Conservation (phyloP, 2,113 vertebrate genomes). For the Morone saxatilis region DNA sequence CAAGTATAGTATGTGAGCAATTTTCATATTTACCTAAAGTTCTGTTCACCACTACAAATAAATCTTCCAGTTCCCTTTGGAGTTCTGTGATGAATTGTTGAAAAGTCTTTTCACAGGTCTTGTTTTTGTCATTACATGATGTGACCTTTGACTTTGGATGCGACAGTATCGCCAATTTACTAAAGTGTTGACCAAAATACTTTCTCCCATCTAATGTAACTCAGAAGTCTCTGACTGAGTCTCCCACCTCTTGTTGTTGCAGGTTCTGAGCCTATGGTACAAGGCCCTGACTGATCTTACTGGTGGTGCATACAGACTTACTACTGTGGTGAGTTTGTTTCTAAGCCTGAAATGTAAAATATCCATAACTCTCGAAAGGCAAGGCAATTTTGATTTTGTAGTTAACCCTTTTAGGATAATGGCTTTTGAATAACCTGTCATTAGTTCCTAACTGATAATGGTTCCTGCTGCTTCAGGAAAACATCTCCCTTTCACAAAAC, state of each 20-base stretch:
- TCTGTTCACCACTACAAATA: neutral
- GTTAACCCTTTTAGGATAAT: neutral
- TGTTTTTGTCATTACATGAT: neutral
- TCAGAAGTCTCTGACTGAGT: constrained; percentile 1
- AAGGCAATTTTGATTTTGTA: neutral
- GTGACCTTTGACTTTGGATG: neutral
- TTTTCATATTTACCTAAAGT: neutral
- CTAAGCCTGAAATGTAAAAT: neutral
- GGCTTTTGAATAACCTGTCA: neutral
- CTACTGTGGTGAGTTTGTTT: constrained; percentile 72
- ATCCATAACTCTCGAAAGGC: neutral
- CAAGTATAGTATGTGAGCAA: neutral
- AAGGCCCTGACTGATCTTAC: constrained; percentile 58
- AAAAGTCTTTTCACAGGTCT: neutral
- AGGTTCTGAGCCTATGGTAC: constrained; percentile 69
- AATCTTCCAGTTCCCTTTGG: neutral
- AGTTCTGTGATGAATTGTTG: neutral
- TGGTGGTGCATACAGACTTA: constrained; percentile 68
- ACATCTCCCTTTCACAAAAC: neutral
- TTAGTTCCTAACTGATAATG: neutral
- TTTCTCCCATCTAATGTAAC: neutral
- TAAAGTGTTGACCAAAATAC: neutral
- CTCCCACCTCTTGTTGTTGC: constrained; percentile 26
- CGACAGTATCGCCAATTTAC: too few species aligned
- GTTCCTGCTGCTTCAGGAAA: neutral